Evolutionary conservation across 2,888 invertebrate genomes (phyloP).

Genomic region (Ormyrus labotus): DNA sequence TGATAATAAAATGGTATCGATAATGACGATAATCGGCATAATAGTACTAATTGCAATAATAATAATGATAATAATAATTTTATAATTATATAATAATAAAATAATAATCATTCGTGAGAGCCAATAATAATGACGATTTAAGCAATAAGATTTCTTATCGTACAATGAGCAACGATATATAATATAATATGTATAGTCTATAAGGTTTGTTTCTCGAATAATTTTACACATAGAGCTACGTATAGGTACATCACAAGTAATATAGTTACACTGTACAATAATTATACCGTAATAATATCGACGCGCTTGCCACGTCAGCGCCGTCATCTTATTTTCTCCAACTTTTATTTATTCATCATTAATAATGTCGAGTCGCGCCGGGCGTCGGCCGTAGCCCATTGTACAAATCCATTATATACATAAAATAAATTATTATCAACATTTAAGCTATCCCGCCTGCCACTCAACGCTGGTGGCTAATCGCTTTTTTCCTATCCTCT

Average conservation of each 20-base stretch:
- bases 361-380: slow-evolving; percentile 57
- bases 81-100: slow-evolving; percentile 54
- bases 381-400: slow-evolving; percentile 66
- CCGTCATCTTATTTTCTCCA: slow-evolving; percentile 39
- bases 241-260: slow-evolving; percentile 74
- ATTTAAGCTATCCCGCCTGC: slow-evolving; percentile 72
- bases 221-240: slow-evolving; percentile 71
- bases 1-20: slow-evolving; percentile 61
- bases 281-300: slow-evolving; percentile 65
- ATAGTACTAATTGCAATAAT: slow-evolving; percentile 60
- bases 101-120: slow-evolving; percentile 59
- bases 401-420: slow-evolving; percentile 74
- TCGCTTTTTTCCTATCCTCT: slow-evolving; percentile 46
- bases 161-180: slow-evolving; percentile 61
- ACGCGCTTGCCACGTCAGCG: slow-evolving; percentile 61
- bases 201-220: slow-evolving; percentile 61
- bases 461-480: slow-evolving; percentile 55
- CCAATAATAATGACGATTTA: slow-evolving; percentile 58
- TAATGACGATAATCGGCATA: slow-evolving; percentile 55
- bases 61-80: slow-evolving; percentile 49
- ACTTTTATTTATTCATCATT: slow-evolving; percentile 35
- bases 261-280: slow-evolving; percentile 76
- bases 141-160: slow-evolving; percentile 57
- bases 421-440: slow-evolving; percentile 75
- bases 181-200: slow-evolving; percentile 59